Percentiles rank a stretch among this genome's conserved stretches.
Conservation (phyloP, 2,888 invertebrate genomes). For the Uropetala carovei region DNA sequence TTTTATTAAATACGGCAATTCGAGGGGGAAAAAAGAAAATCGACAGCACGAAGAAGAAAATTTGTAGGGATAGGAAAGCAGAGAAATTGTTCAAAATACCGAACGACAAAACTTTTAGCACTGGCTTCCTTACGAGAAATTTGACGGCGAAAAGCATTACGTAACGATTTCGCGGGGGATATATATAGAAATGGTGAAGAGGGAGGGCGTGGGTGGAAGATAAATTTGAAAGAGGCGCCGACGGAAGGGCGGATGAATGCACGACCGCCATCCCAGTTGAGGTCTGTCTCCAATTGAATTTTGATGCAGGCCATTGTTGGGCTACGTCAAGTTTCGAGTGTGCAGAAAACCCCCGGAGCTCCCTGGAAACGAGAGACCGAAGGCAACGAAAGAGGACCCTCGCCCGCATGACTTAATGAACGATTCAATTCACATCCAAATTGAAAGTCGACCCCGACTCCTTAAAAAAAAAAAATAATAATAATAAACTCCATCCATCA, state of each 20-base stretch:
- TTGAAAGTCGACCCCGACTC: background rate
- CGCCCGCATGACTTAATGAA: slow-evolving; percentile 22
- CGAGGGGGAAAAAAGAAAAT: background rate
- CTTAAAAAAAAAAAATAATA: background rate
- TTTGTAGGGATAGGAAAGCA: background rate
- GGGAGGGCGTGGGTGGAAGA: background rate
- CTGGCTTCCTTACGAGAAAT: background rate
- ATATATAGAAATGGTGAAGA: background rate
- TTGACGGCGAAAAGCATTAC: background rate
- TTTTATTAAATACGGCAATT: background rate
- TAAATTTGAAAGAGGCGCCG: slow-evolving; percentile 22
- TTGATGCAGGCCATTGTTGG: background rate
- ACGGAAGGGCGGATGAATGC: background rate
- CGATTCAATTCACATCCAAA: background rate
- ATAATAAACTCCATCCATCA: background rate
- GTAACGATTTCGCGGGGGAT: background rate
- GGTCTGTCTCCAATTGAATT: slow-evolving; percentile 3
- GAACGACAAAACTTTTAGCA: background rate
- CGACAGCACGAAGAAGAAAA: background rate
- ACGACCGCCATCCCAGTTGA: background rate
- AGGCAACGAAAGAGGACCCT: background rate
- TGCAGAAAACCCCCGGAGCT: background rate
- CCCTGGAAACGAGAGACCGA: background rate
- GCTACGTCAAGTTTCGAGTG: background rate
- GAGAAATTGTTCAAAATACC: background rate